Evolutionary conservation across 2,888 invertebrate species (phyloP).

Genomic region (Hydroisotoma schaefferi): DNA sequence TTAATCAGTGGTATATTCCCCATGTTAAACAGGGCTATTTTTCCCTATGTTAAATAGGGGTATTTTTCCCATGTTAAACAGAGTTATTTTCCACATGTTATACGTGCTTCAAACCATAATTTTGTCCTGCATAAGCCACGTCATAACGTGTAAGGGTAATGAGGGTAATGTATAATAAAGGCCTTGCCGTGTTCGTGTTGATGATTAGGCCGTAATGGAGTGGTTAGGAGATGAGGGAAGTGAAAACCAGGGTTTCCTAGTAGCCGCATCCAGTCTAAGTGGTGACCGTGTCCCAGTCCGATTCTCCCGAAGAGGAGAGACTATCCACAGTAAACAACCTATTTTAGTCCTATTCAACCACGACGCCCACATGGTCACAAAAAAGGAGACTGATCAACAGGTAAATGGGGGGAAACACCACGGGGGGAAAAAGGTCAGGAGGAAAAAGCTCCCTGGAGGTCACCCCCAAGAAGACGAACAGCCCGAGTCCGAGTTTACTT

Average conservation of each 20-base stretch:
- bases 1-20: too few species aligned
- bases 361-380: conserved; percentile 50
- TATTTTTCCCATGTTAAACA: too few species aligned
- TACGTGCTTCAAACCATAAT: too few species aligned
- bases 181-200: too few species aligned
- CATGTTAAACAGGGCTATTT: too few species aligned
- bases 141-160: too few species aligned
- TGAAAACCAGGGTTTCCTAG: conserved; percentile 59
- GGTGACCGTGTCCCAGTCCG: conserved; percentile 56
- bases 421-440: conserved; percentile 10
- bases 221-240: conserved; percentile 58
- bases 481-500: conserved; percentile 22
- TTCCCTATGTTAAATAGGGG: too few species aligned
- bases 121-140: too few species aligned
- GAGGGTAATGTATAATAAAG: too few species aligned
- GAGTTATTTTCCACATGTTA: too few species aligned
- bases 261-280: conserved; percentile 57
- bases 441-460: conserved; percentile 4
- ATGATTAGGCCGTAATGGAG: conserved; percentile 56
- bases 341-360: conserved; percentile 58
- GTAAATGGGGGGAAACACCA: too few species aligned
- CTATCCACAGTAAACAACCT: conserved; percentile 58
- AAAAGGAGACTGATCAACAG: conserved; percentile 17
- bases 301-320: conserved; percentile 57
- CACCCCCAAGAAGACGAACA: conserved; percentile 8